phyloP scores from a whole-genome alignment of 1,140 invertebrate genomes.

The Cardiocondyla obscurior region DNA sequence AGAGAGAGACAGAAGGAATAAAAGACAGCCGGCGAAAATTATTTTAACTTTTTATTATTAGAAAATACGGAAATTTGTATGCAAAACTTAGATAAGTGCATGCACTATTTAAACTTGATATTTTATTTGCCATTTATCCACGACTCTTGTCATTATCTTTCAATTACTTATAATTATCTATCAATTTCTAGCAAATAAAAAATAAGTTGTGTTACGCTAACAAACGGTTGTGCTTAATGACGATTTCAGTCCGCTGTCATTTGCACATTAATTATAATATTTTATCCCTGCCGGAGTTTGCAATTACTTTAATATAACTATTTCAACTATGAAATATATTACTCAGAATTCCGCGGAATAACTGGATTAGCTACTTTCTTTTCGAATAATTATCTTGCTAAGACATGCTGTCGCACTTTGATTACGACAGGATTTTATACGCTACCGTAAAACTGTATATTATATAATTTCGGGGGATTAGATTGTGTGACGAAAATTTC shows the following conservation, averaged over 20 bases:
- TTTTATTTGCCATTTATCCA: constrained; percentile 61
- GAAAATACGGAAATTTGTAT: constrained; percentile 57
- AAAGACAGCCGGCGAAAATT: too few species aligned
- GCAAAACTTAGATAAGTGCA: constrained; percentile 47
- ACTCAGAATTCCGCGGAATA: background rate
- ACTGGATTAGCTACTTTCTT: constrained; percentile 15
- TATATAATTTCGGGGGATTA: background rate
- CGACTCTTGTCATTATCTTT: constrained; percentile 15
- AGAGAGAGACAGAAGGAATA: too few species aligned
- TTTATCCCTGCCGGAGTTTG: constrained; percentile 31
- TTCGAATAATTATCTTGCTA: constrained; percentile 12
- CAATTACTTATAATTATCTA: too few species aligned
- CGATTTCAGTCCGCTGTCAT: constrained; percentile 41
- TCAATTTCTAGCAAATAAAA: constrained; percentile 37
- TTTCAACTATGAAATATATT: background rate
- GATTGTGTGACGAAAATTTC: background rate
- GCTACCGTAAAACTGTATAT: background rate
- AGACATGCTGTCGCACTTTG: background rate
- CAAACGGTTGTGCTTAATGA: background rate
- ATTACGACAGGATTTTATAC: background rate
- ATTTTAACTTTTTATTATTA: constrained; percentile 41
- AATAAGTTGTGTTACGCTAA: constrained; percentile 22
- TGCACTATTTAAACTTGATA: constrained; percentile 56
- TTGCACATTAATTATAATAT: constrained; percentile 42
- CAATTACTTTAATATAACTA: background rate